Evolutionary conservation across 1,140 invertebrate genomes (phyloP).

Genomic region (Sycobia sp.): DNA sequence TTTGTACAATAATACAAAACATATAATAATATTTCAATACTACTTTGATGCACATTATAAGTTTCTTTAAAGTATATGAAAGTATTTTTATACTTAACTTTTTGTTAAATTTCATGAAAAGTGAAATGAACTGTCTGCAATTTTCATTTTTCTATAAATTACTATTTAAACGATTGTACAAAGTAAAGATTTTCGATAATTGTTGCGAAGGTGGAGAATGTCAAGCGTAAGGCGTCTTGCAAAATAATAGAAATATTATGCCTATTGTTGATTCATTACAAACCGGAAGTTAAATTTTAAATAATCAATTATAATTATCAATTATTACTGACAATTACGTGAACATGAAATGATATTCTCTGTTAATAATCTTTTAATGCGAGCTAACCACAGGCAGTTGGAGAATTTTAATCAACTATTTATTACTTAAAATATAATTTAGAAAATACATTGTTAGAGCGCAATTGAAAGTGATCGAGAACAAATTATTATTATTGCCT

Average conservation of each 20-base stretch:
- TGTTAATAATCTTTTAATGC: too few relatives aligned
- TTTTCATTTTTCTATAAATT: neutral
- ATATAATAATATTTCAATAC: too few relatives aligned
- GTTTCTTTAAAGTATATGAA: too few relatives aligned
- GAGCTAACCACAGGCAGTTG: too few relatives aligned
- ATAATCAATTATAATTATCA: neutral
- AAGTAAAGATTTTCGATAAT: neutral
- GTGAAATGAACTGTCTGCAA: slow-evolving; percentile 4
- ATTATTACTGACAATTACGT: too few relatives aligned
- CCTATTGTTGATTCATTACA: neutral
- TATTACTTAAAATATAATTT: neutral
- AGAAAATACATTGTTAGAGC: too few relatives aligned
- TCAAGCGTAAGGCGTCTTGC: slow-evolving; percentile 3
- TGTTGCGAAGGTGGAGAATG: neutral
- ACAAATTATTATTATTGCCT: neutral
- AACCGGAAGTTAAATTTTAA: neutral
- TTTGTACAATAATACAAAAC: too few relatives aligned
- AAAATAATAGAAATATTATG: neutral
- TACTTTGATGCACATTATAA: too few relatives aligned
- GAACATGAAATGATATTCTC: neutral
- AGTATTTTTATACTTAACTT: neutral
- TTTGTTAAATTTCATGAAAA: too few relatives aligned
- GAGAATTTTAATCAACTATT: too few relatives aligned
- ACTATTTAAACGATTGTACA: neutral
- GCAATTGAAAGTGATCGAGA: neutral